phyloP scores from a whole-genome alignment of 2,888 invertebrate genomes.

The Leucoma salicis region DNA sequence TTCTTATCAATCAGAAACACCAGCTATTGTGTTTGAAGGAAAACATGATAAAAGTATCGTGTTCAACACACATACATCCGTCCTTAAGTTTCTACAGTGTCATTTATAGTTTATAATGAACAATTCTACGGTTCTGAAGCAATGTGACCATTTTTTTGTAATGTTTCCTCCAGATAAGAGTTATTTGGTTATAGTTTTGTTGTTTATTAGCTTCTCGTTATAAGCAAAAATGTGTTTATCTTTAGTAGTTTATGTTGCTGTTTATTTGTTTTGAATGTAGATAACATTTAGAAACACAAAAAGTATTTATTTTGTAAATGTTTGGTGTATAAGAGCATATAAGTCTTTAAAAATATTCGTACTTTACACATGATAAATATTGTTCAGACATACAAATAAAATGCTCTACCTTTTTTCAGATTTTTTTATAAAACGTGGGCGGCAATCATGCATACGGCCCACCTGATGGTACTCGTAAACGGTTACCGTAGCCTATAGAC shows the following conservation, averaged over 20 bases:
- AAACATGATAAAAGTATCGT: conserved; percentile 61
- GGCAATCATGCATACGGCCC: too few species aligned
- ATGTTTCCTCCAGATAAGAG: background rate
- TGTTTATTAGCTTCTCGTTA: background rate
- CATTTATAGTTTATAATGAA: conserved; percentile 24
- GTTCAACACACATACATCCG: conserved; percentile 59
- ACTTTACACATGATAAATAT: too few species aligned
- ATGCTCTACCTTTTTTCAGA: too few species aligned
- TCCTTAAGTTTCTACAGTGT: conserved; percentile 50
- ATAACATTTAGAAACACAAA: background rate
- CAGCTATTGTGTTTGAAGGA: conserved; percentile 67
- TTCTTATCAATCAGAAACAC: conserved; percentile 70
- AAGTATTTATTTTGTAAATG: too few species aligned
- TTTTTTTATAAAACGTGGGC: too few species aligned
- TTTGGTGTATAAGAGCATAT: too few species aligned
- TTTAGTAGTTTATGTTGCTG: conserved; percentile 1
- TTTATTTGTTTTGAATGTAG: background rate
- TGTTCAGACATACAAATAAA: too few species aligned
- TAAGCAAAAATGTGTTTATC: conserved; percentile 1
- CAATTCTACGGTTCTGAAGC: background rate
- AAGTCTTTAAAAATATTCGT: too few species aligned
- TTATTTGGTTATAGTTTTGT: background rate
- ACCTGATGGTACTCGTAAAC: too few species aligned
- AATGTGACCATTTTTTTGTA: background rate
- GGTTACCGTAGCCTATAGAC: too few species aligned